Base-by-base conservation (phyloP, 2,888 invertebrate species). In the Incurvaria masculella region DNA sequence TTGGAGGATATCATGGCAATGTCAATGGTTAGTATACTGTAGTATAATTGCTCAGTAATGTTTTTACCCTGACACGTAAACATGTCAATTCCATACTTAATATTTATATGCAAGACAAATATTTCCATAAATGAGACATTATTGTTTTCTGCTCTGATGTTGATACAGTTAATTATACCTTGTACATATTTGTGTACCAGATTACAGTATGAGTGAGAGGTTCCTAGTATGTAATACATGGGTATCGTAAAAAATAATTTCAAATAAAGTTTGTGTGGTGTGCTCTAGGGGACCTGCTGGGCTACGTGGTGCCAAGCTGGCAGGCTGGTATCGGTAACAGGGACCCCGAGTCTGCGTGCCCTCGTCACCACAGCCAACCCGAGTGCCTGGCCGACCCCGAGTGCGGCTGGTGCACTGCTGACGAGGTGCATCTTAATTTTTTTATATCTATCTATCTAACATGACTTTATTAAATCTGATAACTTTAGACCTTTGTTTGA, bases 351-450 rank as follows among this genome's bases (percentile, higher is more conserved):
- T 83, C 86, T 39, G 83, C 88, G 2, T 93, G 93, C 58, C 83
- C 83, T 16, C 80, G 86, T 23, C 91, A 92, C 62, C 82, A 82
- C 56, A 83, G 85, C 23, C 85, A 90, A 56, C 85, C 86, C 1
- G 90, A 91, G 60, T 94, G 94, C 60, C 83, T 90, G 0, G 89
- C 91, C 0, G 94, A 96, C 71, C 94, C 94, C 0, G 94, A 94
- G 67, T 97, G 96, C 64, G 94, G 94, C 14, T 95, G 94, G 94
- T 96, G 96, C 65, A 91, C 91, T 1, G 87, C 89, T 20, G 89
- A 89, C 55, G 87, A 86, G 54, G 82, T 84, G 3, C 33, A 33
- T 11, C n/a, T n/a, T n/a, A 61, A 57, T 58, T 55, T 38, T n/a
- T n/a, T n/a, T n/a, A n/a, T n/a, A n/a, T n/a, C 40, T n/a, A n/a